Percentiles rank a stretch among this genome's conserved stretches.
phyloP scores from a whole-genome alignment of 2,888 invertebrate genomes.

The Tetragnatha montana region DNA sequence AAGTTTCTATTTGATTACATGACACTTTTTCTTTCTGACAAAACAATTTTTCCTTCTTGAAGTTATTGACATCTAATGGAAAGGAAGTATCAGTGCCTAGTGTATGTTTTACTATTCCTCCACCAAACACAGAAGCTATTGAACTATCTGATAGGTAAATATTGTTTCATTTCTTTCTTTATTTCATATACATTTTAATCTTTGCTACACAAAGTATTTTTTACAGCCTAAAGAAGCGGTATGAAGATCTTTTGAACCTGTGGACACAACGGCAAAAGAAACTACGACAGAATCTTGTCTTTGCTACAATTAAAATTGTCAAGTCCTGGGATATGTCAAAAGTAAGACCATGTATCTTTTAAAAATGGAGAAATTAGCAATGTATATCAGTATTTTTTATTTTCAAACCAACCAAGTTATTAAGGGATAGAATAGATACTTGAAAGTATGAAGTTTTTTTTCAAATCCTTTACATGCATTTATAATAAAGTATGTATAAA shows the following conservation, averaged over 20 bases:
- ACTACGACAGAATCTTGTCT: conserved; percentile 97
- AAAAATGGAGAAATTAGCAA: too few species aligned
- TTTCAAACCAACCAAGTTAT: too few species aligned
- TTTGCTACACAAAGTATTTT: neutral
- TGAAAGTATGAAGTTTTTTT: too few species aligned
- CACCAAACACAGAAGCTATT: conserved; percentile 93
- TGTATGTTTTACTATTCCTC: conserved; percentile 94
- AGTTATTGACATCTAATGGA: conserved; percentile 87
- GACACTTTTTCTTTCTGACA: neutral
- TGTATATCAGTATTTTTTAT: too few species aligned
- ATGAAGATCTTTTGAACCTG: conserved; percentile 89
- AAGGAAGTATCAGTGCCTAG: conserved; percentile 92
- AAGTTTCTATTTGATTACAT: neutral
- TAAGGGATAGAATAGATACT: too few species aligned
- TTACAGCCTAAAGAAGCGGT: conserved; percentile 84
- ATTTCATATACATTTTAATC: neutral
- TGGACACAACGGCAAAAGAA: conserved; percentile 97
- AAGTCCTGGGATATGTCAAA: conserved; percentile 87
- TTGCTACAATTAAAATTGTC: conserved; percentile 97
- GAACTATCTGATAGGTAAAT: conserved; percentile 84
- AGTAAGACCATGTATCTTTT: conserved; percentile 76
- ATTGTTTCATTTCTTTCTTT: neutral
- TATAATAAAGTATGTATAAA: too few species aligned
- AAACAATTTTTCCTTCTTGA: conserved; percentile 6
- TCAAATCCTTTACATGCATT: too few species aligned